These are phyloP conservation scores for Trachemys scripta DNA, from an alignment of 2,113 vertebrate species.

Conservation along the genomic window DNA sequence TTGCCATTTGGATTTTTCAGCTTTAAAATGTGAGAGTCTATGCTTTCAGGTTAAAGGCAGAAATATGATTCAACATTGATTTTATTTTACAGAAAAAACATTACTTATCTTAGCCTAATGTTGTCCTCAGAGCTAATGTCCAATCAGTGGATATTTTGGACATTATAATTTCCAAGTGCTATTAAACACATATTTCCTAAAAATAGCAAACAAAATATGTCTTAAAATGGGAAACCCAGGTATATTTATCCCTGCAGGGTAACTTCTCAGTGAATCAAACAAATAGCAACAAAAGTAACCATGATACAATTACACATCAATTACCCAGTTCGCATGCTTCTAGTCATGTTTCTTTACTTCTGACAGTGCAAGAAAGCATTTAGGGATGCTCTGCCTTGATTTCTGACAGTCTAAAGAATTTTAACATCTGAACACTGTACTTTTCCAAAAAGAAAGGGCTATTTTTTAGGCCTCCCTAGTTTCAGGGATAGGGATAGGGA, in stretches of 20 bases:
- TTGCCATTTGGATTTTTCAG: background rate
- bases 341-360: background rate
- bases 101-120: background rate
- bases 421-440: background rate
- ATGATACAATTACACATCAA: background rate
- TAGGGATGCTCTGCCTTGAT: slow-evolving; percentile 1
- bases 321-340: background rate
- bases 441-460: background rate
- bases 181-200: background rate
- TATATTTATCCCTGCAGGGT: background rate
- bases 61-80: background rate
- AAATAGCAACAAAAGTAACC: background rate
- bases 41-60: background rate
- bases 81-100: background rate
- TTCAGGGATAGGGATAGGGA: background rate
- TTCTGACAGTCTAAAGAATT: background rate
- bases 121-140: background rate
- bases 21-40: background rate
- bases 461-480: background rate
- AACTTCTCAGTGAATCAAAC: background rate
- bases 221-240: background rate
- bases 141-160: slow-evolving; percentile 1
- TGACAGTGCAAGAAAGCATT: slow-evolving; percentile 17
- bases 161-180: slow-evolving; percentile 3
- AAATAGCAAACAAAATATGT: background rate